Conservation (phyloP, 1,140 invertebrate species). For the Neodiprion fabricii region DNA sequence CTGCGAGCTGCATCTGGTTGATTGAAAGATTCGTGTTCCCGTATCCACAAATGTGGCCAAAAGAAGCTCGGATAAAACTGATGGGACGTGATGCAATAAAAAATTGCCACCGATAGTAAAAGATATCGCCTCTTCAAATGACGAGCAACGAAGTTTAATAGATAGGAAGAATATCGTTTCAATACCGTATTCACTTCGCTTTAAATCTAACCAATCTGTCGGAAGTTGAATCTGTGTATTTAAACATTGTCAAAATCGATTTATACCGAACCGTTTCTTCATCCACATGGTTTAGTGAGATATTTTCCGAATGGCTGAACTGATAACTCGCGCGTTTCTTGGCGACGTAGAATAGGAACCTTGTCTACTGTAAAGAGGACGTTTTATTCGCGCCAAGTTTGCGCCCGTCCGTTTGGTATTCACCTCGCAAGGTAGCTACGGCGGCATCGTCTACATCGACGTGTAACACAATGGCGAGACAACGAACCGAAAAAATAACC, state of each 20-base stretch:
- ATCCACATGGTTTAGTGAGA: no score
- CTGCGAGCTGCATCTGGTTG: neutral
- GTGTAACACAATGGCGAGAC: constrained; percentile 53
- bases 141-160: no score
- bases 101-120: neutral
- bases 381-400: neutral
- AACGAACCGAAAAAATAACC: constrained; percentile 57
- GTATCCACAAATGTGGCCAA: neutral
- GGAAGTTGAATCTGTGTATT: no score
- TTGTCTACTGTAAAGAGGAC: neutral
- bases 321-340: neutral
- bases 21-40: neutral
- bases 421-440: constrained; percentile 34
- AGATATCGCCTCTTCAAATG: no score
- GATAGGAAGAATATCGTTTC: no score
- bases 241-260: no score
- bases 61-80: neutral
- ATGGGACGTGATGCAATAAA: neutral
- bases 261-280: no score
- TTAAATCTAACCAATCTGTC: no score
- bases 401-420: constrained; percentile 45
- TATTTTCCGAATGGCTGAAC: no score
- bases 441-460: constrained; percentile 41
- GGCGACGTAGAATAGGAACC: neutral
- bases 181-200: no score